Evolutionary conservation across 2,797 vertebrate species (phyloP).

Genomic region (Thamnophis elegans): DNA sequence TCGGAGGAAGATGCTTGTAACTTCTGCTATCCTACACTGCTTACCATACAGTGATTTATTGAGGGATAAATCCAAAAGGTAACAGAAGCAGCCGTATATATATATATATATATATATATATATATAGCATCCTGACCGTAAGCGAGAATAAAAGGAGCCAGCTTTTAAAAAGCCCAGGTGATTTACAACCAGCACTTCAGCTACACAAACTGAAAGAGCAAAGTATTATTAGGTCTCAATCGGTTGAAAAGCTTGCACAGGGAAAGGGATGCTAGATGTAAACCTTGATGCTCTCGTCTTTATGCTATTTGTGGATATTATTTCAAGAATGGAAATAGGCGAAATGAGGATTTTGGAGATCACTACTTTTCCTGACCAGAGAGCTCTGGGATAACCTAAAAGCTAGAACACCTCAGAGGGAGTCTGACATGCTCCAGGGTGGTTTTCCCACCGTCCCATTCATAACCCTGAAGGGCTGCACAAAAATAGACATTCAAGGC

Average conservation of each 20-base stretch:
- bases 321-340: not conserved
- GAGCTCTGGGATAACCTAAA: not conserved
- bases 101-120: not conserved
- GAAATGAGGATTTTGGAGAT: not conserved
- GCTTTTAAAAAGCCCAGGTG: not conserved
- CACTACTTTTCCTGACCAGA: not conserved
- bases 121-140: not conserved
- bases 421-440: not conserved
- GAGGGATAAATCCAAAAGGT: not conserved
- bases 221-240: constrained; percentile 2
- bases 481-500: not conserved
- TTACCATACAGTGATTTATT: not conserved
- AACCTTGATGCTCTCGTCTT: not conserved
- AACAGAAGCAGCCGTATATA: not conserved
- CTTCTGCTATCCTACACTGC: not conserved
- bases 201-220: not conserved
- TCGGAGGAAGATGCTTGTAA: not conserved
- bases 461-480: not conserved
- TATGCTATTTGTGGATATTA: not conserved
- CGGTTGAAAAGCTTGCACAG: constrained; percentile 9
- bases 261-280: not conserved
- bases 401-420: not conserved
- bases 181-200: not conserved
- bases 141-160: not conserved
- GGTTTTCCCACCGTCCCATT: too few relatives aligned